Evolutionary conservation across 1,140 invertebrate species (phyloP), one percentile per base, ranked within the genome.

Genomic region (Drosophila parvula): DNA sequence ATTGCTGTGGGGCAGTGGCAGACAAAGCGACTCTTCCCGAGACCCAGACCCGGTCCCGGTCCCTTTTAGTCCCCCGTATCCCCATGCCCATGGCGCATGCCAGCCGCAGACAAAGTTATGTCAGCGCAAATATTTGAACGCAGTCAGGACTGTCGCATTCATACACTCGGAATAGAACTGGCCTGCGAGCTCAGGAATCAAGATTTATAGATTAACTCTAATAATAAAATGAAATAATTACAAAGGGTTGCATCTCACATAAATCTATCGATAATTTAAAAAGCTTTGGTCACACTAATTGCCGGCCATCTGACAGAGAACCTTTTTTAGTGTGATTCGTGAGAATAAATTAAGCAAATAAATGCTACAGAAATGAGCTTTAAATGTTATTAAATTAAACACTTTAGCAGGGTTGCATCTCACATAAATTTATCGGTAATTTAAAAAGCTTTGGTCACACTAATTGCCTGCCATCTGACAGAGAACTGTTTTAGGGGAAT

Each of bases 21-120:
- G 83, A 83, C 79, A 83, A 79, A 79, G 68, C 79, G 79, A 48
- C 69, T 76, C 78, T 65, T 18, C 18, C 36, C 1, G 14, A 12
- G 44, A 45, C 18, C 44, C 44, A 27, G 32, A 56, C n/a, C 48
- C 27, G 32, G 27, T 16, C 51, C 51, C 34, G 40, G 34, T 41
- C 50, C 18, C 32, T 32, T 36, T 22, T 12, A 10, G 4, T 10
- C 14, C 48, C 44, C n/a, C 5, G 7, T 8, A 32, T 16, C 18
- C 51, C 36, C 55, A 41, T 6, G 27, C 64, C 53, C 53, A 38
- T 73, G 81, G 77, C 76, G 61, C 68, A 57, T 78, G 83, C 79
- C 84, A 88, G 84, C 76, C 83, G 65, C 83, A 88, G 83, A 89
- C 84, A 80, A 89, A 89, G 83, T 89, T 88, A 88, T 88, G 83